Percentiles rank a stretch among this genome's conserved stretches.
Evolutionary conservation across 2,113 vertebrate species (phyloP).

Genomic region (Coreoperca whiteheadi): DNA sequence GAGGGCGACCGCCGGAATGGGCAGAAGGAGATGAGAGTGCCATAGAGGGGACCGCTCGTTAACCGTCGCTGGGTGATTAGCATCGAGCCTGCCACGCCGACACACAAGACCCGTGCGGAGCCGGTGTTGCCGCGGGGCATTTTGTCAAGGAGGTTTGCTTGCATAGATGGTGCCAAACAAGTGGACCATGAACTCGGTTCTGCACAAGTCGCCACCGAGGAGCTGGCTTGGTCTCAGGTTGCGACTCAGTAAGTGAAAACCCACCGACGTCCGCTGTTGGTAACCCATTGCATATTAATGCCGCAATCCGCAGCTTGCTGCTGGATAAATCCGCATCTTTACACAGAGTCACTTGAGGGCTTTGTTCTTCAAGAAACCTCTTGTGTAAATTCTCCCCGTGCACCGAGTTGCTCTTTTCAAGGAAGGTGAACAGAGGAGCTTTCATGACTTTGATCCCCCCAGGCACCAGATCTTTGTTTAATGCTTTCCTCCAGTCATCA

Average conservation of each 20-base stretch:
- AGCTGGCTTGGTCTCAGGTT: constrained; percentile 83
- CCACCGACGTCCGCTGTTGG: not conserved
- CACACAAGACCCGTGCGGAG: constrained; percentile 11
- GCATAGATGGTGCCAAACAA: constrained; percentile 84
- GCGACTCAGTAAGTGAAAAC: constrained; percentile 81
- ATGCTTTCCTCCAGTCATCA: constrained; percentile 35
- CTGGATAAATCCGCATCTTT: not conserved
- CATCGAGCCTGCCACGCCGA: not conserved
- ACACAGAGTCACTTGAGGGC: constrained; percentile 22
- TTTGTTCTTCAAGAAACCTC: not conserved
- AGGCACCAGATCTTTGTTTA: constrained; percentile 43
- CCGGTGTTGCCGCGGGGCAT: not conserved
- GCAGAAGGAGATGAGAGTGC: constrained; percentile 28
- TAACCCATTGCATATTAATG: not conserved
- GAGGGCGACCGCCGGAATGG: not conserved
- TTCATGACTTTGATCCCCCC: constrained; percentile 42
- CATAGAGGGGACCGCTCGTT: constrained; percentile 13
- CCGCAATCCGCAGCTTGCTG: not conserved
- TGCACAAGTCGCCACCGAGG: constrained; percentile 83
- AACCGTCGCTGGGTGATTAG: constrained; percentile 22
- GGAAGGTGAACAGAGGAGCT: constrained; percentile 4
- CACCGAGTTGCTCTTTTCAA: not conserved
- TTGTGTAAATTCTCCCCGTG: not conserved
- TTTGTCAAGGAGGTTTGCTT: constrained; percentile 19
- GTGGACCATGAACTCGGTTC: constrained; percentile 83